Conservation (phyloP, 2,888 invertebrate species). For the Drosophila siamana region DNA sequence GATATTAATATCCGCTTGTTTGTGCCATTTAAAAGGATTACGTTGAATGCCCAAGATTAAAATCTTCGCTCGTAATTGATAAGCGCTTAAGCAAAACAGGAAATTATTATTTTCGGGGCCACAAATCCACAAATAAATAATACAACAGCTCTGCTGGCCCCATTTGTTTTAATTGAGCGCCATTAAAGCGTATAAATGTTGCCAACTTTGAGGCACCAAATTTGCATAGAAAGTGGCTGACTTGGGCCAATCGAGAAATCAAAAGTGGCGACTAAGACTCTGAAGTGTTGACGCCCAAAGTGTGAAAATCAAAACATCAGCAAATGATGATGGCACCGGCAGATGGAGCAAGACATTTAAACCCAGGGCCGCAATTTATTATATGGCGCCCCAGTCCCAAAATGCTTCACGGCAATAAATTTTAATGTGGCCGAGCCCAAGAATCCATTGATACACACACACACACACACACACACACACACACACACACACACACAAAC, state of each 20-base stretch:
- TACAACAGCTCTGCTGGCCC: constrained; percentile 23
- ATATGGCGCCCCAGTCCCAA: constrained; percentile 31
- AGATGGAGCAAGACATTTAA: constrained; percentile 51
- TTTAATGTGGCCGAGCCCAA: constrained; percentile 67
- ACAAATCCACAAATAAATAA: constrained; percentile 45
- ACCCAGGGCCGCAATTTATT: constrained; percentile 53
- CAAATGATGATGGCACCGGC: constrained; percentile 39
- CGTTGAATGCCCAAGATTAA: constrained; percentile 55
- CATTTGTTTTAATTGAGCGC: constrained; percentile 60
- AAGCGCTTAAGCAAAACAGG: constrained; percentile 59
- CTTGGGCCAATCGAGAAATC: constrained; percentile 28
- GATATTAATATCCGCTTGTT: constrained; percentile 77
- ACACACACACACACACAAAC: not conserved
- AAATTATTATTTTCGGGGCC: constrained; percentile 59
- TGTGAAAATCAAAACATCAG: constrained; percentile 49
- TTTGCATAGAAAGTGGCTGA: constrained; percentile 38
- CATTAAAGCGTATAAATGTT: constrained; percentile 32
- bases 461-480: constrained; percentile 21
- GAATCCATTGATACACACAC: constrained; percentile 40
- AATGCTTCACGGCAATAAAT: constrained; percentile 73
- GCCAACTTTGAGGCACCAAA: constrained; percentile 1
- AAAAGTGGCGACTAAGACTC: constrained; percentile 6
- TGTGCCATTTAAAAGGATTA: constrained; percentile 64
- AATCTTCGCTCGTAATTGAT: constrained; percentile 58
- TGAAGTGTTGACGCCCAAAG: constrained; percentile 43